Evolutionary conservation across 2,888 invertebrate genomes (phyloP), one percentile per base, ranked within the genome.

Genomic region (Alviniconcha strummeri): DNA sequence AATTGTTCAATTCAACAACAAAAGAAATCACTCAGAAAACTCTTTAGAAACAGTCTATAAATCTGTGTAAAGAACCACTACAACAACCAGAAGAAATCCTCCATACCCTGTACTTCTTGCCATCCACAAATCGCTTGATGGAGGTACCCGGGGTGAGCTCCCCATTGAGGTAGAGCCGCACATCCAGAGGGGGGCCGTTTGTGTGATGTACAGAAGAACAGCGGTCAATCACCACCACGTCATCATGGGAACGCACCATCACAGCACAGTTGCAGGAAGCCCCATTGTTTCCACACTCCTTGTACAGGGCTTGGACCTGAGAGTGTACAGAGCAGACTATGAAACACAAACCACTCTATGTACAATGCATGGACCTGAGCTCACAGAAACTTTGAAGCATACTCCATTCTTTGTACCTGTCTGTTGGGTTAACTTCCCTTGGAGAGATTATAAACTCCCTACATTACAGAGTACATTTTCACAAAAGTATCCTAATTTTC

Each of bases 241-340:
- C 91, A 87, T 91, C 90, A 15, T 87, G 89, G 36, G 88, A 87
- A 83, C 85, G 86, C 13, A 90, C 89, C 85, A 90, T 87, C 17
- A 89, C 87, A 52, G 87, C 90, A 88, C 92, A 92, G 19, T 88
- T 88, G 85, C 92, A 92, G 7, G 89, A 86, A 15, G 84, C 84
- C 5, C 80, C 80, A 7, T 83, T 82, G 11, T 82, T 79, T 8
- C 80, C 74, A 81, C 90, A 90, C 52, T 82, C 81, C 76, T 84
- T 83, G 83, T 88, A 88, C 36, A 88, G 86, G 5, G 85, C 72
- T 9, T 84, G 86, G 0, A 89, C 87, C 90, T 90, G 75, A 55
- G 54, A 7, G 60, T 7, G 13, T 11, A 78, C 60, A 52, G 8
- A 75, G 15, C 75, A 19, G n/a, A 69, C 69, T 17, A 69, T 69